Percentiles rank a stretch among this genome's conserved stretches.
phyloP scores from a whole-genome alignment of 2,888 invertebrate species.

The Acronicta leporina region DNA sequence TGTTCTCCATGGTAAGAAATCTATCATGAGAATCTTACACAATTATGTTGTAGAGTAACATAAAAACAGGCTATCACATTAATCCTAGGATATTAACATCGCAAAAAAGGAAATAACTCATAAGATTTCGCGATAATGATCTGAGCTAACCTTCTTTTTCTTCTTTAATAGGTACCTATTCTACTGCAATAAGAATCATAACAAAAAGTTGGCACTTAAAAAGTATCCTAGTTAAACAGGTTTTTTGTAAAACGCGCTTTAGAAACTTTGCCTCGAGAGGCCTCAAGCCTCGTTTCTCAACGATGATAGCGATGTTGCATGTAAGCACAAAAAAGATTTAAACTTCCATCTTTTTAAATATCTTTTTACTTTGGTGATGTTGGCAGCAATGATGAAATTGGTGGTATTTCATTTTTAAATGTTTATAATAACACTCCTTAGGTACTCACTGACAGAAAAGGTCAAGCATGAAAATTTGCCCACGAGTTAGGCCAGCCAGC shows the following conservation, averaged over 20 bases:
- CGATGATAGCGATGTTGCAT: conserved; percentile 27
- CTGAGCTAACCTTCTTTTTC: not conserved
- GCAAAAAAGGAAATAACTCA: no score
- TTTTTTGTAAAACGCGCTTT: conserved; percentile 13
- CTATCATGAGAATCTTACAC: no score
- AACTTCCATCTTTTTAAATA: not conserved
- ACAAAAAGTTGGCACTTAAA: conserved; percentile 34
- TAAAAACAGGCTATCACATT: no score
- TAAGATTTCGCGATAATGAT: not conserved
- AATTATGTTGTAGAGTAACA: no score
- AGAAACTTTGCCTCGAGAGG: conserved; percentile 11
- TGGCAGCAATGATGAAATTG: not conserved
- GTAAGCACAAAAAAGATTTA: conserved; percentile 1
- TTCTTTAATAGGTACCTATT: not conserved
- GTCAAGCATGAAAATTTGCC: no score
- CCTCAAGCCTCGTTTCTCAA: conserved; percentile 5
- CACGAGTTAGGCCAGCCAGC: no score
- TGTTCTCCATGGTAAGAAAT: no score
- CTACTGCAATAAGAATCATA: not conserved
- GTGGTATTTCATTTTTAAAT: no score
- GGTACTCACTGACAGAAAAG: no score
- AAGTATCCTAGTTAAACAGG: conserved; percentile 16
- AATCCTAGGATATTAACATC: no score
- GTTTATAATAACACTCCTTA: no score
- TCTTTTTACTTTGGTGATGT: conserved; percentile 10